A percentile compares a stretch with the other conserved stretches of the same genome.
Evolutionary conservation across 23 tunicate genomes (phyloP).

Genomic region (Trididemnum miniatum): DNA sequence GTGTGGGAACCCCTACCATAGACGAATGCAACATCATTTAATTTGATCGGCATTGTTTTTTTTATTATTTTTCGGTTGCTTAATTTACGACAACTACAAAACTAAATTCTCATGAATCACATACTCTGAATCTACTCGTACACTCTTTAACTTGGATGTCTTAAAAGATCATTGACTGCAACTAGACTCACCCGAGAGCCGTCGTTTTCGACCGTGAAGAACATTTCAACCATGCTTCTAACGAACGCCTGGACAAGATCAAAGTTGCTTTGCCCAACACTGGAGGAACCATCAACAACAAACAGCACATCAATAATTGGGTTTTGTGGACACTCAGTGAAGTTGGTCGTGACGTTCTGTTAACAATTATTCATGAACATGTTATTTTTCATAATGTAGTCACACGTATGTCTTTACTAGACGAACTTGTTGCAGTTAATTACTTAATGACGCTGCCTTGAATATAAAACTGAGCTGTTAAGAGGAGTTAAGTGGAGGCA

Average conservation of each 20-base stretch:
- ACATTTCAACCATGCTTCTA: not conserved
- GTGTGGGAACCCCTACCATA: no score
- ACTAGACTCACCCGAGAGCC: slow-evolving; percentile 37
- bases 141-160: no score
- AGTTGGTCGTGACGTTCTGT: not conserved
- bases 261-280: slow-evolving; percentile 65
- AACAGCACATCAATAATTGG: slow-evolving; percentile 77
- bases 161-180: no score
- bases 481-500: no score
- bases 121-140: not conserved
- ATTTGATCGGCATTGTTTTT: no score
- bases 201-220: slow-evolving; percentile 27
- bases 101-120: no score
- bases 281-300: slow-evolving; percentile 77
- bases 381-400: not conserved
- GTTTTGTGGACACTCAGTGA: slow-evolving; percentile 58
- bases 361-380: not conserved
- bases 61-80: not conserved
- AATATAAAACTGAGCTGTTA: no score
- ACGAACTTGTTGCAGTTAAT: no score
- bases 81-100: no score
- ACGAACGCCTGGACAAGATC: slow-evolving; percentile 8
- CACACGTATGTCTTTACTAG: no score
- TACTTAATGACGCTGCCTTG: no score
- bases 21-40: no score